A percentile compares a stretch with the other conserved stretches of the same genome.
phyloP scores from a whole-genome alignment of 2,888 invertebrate species.

The Tipula lateralis region DNA sequence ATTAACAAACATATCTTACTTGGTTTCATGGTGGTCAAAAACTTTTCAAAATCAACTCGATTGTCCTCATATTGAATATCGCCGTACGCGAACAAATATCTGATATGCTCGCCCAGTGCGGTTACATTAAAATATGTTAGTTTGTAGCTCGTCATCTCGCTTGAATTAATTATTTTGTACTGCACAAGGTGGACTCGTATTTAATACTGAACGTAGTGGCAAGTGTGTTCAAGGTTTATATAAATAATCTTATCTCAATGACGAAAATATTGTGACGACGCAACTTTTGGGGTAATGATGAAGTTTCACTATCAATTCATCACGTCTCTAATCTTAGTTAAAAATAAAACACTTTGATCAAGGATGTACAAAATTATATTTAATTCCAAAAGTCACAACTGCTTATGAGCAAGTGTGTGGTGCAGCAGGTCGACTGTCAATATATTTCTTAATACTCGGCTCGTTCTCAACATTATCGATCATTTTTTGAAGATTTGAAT shows the following conservation, averaged over 20 bases:
- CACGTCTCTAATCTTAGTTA: too few relatives aligned
- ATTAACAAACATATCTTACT: too few relatives aligned
- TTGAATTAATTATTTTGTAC: not conserved
- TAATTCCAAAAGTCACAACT: too few relatives aligned
- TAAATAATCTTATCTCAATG: too few relatives aligned
- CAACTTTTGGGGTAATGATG: too few relatives aligned
- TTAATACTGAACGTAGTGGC: not conserved
- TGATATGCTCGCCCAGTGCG: conserved; percentile 57
- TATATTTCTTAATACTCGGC: not conserved
- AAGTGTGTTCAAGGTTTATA: too few relatives aligned
- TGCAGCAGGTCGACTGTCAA: not conserved
- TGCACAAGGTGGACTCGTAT: not conserved
- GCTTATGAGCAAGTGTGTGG: not conserved
- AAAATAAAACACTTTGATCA: too few relatives aligned
- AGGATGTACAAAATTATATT: too few relatives aligned
- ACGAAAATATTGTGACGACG: too few relatives aligned
- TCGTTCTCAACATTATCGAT: not conserved
- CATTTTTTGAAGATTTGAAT: not conserved
- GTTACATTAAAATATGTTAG: conserved; percentile 57
- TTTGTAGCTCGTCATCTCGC: not conserved
- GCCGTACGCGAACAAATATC: conserved; percentile 59
- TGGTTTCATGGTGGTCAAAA: conserved; percentile 44
- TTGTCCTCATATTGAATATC: conserved; percentile 58
- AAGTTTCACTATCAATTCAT: too few relatives aligned
- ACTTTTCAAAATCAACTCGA: conserved; percentile 51